Evolutionary conservation across 2,797 vertebrate genomes (phyloP).

Genomic region (Okamejei kenojei): DNA sequence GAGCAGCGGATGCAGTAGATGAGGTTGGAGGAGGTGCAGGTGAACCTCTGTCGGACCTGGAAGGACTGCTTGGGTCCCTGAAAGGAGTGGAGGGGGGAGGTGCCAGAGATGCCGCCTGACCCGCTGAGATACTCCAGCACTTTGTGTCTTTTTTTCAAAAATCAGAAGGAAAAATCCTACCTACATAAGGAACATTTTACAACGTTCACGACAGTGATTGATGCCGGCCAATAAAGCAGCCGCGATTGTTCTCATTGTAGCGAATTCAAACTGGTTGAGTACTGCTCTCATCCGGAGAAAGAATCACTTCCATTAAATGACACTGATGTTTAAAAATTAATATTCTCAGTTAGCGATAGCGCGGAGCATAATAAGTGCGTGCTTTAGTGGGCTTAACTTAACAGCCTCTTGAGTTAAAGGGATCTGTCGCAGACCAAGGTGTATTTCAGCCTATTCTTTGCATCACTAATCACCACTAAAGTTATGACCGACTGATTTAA

Average conservation of each 20-base stretch:
- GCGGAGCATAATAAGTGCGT: neutral
- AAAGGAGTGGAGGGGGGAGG: too few relatives aligned
- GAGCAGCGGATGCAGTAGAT: too few relatives aligned
- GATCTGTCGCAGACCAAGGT: neutral
- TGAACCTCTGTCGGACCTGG: too few relatives aligned
- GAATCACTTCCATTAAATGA: neutral
- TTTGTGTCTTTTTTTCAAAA: too few relatives aligned
- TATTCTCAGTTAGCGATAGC: neutral
- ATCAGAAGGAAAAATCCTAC: too few relatives aligned
- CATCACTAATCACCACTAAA: neutral
- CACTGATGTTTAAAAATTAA: conserved; percentile 13
- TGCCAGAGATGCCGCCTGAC: too few relatives aligned
- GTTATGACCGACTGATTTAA: conserved; percentile 4
- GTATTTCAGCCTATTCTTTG: conserved; percentile 8
- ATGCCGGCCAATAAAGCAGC: conserved; percentile 11
- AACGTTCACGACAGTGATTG: neutral
- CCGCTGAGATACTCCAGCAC: too few relatives aligned
- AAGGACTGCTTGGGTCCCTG: too few relatives aligned
- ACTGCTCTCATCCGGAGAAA: neutral
- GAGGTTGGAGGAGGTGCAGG: too few relatives aligned
- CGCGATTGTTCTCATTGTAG: neutral
- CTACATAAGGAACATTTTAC: neutral
- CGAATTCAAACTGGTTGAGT: neutral
- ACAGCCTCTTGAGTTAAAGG: neutral
- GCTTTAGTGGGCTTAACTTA: neutral